These are phyloP conservation scores for Ciconia maguari DNA, from an alignment of 2,113 vertebrate genomes.

Conservation along the genomic window DNA sequence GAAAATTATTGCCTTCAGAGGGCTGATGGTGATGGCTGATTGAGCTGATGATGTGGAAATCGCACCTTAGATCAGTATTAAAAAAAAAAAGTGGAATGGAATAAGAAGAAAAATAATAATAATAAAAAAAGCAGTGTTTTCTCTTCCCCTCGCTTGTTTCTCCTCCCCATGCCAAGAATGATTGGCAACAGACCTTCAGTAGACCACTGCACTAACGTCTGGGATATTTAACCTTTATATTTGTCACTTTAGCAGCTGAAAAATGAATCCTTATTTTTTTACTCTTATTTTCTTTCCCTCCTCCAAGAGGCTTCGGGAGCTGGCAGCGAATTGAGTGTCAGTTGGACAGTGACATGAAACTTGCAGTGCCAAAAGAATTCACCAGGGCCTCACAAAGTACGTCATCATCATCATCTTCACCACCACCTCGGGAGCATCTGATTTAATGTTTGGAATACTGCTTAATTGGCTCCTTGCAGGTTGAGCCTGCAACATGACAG, in stretches of 20 bases:
- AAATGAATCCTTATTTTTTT: background rate
- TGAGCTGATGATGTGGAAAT: conserved; percentile 34
- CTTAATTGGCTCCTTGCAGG: conserved; percentile 11
- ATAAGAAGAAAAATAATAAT: background rate
- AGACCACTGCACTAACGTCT: background rate
- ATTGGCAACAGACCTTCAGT: background rate
- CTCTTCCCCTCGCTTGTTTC: background rate
- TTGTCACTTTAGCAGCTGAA: background rate
- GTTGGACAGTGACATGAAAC: background rate
- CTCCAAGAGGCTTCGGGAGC: background rate
- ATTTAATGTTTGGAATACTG: background rate
- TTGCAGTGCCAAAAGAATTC: background rate
- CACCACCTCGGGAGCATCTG: background rate
- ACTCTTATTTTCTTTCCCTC: fast-evolving
- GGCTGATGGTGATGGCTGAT: background rate
- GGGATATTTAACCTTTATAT: background rate
- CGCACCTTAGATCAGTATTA: background rate
- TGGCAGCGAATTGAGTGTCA: background rate
- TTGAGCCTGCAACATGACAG: conserved; percentile 16
- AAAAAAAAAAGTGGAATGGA: background rate
- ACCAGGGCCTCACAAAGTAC: background rate
- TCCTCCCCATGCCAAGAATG: background rate
- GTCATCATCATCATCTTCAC: background rate
- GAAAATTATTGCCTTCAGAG: conserved; percentile 27
- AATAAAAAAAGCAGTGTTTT: background rate